Percentiles rank a stretch among this genome's conserved stretches.
phyloP scores from a whole-genome alignment of 2,888 invertebrate species.

The Yponomeuta plumbellus region DNA sequence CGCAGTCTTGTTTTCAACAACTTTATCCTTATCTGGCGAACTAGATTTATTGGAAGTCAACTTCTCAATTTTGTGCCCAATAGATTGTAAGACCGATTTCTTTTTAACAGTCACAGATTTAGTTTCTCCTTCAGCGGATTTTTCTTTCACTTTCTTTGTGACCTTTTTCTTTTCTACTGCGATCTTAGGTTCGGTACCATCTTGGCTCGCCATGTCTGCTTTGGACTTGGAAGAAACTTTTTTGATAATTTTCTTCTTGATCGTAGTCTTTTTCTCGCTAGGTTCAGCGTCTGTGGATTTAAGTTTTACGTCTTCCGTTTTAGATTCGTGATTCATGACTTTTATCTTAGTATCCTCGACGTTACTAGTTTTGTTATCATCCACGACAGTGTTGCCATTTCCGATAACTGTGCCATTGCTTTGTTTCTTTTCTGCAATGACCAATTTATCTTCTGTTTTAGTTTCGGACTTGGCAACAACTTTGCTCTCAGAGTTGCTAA shows the following conservation, averaged over 20 bases:
- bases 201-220: slow-evolving; percentile 50
- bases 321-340: slow-evolving; percentile 33
- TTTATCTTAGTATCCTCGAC: slow-evolving; percentile 44
- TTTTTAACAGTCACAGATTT: slow-evolving; percentile 69
- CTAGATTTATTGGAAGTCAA: slow-evolving; percentile 73
- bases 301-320: slow-evolving; percentile 41
- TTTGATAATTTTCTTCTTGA: slow-evolving; percentile 65
- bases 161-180: slow-evolving; percentile 60
- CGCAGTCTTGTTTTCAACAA: slow-evolving; percentile 36
- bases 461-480: background rate
- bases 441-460: slow-evolving; percentile 22
- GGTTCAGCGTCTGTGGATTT: slow-evolving; percentile 44
- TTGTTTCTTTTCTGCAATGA: slow-evolving; percentile 33
- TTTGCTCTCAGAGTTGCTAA: slow-evolving; percentile 28
- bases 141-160: slow-evolving; percentile 62
- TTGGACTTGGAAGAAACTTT: slow-evolving; percentile 69
- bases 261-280: slow-evolving; percentile 56
- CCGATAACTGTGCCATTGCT: slow-evolving; percentile 40
- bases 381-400: slow-evolving; percentile 39
- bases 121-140: slow-evolving; percentile 42
- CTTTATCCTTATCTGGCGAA: slow-evolving; percentile 69
- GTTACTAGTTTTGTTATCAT: slow-evolving; percentile 33
- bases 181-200: slow-evolving; percentile 43
- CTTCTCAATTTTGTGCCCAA: slow-evolving; percentile 87
- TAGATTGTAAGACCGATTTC: slow-evolving; percentile 82